Percentiles rank a stretch among this genome's conserved stretches.
Evolutionary conservation across 2,888 invertebrate genomes (phyloP).

Genomic region (Craniophora ligustri): DNA sequence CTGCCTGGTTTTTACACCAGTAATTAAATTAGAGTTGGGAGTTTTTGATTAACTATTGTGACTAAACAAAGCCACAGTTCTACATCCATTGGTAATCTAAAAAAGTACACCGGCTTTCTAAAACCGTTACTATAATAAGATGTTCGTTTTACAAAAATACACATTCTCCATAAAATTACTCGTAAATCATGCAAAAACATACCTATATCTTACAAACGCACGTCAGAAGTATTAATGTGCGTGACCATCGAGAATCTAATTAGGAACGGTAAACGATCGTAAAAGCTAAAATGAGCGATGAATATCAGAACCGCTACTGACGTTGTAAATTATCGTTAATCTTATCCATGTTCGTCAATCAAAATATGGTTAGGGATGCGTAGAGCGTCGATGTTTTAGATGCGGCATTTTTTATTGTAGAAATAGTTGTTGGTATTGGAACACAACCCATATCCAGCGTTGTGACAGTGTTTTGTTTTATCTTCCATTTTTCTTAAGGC

Average conservation of each 20-base stretch:
- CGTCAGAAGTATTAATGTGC: slow-evolving; percentile 26
- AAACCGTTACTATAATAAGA: no score
- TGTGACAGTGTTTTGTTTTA: no score
- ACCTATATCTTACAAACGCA: background rate
- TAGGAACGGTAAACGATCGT: slow-evolving; percentile 54
- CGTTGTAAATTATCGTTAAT: slow-evolving; percentile 67
- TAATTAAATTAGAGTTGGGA: no score
- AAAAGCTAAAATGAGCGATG: slow-evolving; percentile 47
- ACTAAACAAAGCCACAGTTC: no score
- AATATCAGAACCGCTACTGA: slow-evolving; percentile 47
- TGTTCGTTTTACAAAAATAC: no score
- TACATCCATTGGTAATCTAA: no score
- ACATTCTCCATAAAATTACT: background rate
- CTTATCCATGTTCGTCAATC: slow-evolving; percentile 61
- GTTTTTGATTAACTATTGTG: no score
- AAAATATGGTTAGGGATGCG: slow-evolving; percentile 27
- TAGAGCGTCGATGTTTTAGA: slow-evolving; percentile 15
- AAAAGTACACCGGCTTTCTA: no score
- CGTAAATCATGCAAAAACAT: background rate
- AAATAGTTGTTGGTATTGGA: no score
- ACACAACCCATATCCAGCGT: no score
- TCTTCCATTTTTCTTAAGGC: no score
- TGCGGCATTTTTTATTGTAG: slow-evolving; percentile 29
- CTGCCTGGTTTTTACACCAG: no score
- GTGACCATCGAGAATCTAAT: slow-evolving; percentile 58